These are phyloP conservation scores for Frankliniella fusca DNA, from an alignment of 2,888 invertebrate genomes.

Conservation along the genomic window DNA sequence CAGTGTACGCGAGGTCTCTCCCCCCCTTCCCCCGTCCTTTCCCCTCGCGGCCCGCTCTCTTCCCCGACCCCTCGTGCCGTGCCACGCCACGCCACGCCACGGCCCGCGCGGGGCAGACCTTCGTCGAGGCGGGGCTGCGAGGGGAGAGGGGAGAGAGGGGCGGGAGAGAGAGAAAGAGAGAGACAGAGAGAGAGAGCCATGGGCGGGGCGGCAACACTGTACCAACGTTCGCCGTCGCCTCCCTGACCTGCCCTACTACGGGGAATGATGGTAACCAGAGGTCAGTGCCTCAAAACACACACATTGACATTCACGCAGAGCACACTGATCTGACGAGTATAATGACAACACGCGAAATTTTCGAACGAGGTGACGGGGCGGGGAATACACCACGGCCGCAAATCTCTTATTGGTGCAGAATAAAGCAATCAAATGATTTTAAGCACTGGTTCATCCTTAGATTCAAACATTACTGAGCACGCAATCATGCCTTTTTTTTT, in stretches of 20 bases:
- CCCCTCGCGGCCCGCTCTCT: background rate
- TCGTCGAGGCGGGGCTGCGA: background rate
- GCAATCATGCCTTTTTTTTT: too few species aligned
- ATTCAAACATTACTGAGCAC: too few species aligned
- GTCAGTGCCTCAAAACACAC: slow-evolving; percentile 28
- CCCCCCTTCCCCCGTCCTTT: background rate
- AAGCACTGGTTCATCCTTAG: too few species aligned
- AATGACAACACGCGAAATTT: too few species aligned
- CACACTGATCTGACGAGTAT: background rate
- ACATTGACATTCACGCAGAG: slow-evolving; percentile 30
- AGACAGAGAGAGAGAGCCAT: background rate
- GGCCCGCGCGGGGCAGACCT: too few species aligned
- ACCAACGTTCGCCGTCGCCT: slow-evolving; percentile 24
- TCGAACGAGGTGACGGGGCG: too few species aligned
- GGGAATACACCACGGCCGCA: too few species aligned
- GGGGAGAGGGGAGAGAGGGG: background rate
- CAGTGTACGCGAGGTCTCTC: background rate
- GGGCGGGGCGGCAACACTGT: slow-evolving; percentile 27
- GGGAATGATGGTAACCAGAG: background rate
- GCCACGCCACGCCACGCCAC: background rate
- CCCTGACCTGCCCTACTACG: slow-evolving; percentile 27
- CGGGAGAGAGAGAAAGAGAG: background rate
- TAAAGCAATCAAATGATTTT: too few species aligned
- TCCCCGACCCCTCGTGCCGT: background rate
- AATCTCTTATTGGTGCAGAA: too few species aligned